Base-by-base conservation (phyloP, 2,888 invertebrate genomes). In the Leucozona laternaria region DNA sequence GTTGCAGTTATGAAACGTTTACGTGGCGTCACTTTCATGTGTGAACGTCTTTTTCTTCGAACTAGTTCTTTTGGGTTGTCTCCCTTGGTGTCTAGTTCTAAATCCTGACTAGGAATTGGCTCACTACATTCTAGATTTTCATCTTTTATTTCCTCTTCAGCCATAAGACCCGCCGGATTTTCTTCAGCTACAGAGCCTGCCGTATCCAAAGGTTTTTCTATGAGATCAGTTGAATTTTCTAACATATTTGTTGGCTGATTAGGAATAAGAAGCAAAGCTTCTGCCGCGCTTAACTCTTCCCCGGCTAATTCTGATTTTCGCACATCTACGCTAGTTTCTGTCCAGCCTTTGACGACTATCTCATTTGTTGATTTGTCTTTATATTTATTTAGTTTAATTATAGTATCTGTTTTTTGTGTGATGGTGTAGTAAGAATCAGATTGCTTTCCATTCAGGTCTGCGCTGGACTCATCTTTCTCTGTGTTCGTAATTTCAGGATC, bases 11-110 rank as follows among this genome's bases (percentile, higher is more conserved):
- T 79, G n/a, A 88, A 73, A 48, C 89, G 88, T 66, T 89, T 90
- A 10, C 90, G 88, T 17, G 90, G 90, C 34, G 89, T 89, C 20
- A 89, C 86, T 89, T 90, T 90, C 76, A 90, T 88, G 57, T 89
- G 89, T 0, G 88, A 84, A 25, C 90, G 89, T 15, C 89, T 87
- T 77, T 89, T 88, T 66, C 88, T 88, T 20, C 88, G 81, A 28
- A 85, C 37, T 28, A 77, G 11, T 13, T 72, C 77, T 34, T 64
- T 70, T 48, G 55, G 50, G 4, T 22, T 6, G 13, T 60, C 43
- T 7, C 25, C 60, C 2, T 25, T 28, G 7, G 10, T 4, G n/a
- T 20, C 64, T 53, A 53, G 10, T 11, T 70, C 62, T 25, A 37
- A 15, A 37, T 58, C 8, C 8, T 62, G 48, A 37, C 6, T 13